Conservation (phyloP, 2,113 vertebrate species). For the Nansenia antarctica region DNA sequence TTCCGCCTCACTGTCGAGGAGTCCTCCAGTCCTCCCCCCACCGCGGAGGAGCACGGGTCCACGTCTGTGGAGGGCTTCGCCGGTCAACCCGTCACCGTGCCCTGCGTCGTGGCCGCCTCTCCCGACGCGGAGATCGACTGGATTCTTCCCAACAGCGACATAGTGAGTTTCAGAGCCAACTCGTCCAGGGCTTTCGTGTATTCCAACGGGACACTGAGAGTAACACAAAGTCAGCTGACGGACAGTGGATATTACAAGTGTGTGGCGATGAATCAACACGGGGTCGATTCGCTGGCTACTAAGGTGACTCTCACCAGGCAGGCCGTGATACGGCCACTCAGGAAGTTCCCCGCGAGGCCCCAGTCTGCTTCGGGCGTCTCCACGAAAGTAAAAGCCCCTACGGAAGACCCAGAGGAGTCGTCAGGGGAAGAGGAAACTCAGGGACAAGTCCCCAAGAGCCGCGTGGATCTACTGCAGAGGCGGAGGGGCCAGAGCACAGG, state of each 20-base stretch:
- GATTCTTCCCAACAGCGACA: constrained; percentile 79
- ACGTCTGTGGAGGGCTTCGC: constrained; percentile 59
- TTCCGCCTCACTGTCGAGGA: constrained; percentile 80
- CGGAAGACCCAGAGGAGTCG: constrained; percentile 71
- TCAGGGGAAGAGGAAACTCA: constrained; percentile 70
- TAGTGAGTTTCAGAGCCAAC: constrained; percentile 70
- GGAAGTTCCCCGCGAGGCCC: constrained; percentile 69
- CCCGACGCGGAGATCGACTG: constrained; percentile 86
- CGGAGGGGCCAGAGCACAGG: constrained; percentile 30
- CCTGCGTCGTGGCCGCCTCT: constrained; percentile 71
- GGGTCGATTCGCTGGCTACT: constrained; percentile 76
- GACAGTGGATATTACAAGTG: constrained; percentile 88
- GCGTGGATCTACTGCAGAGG: constrained; percentile 2
- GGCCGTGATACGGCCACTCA: constrained; percentile 59
- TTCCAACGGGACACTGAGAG: constrained; percentile 78
- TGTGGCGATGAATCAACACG: constrained; percentile 83
- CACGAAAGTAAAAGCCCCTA: constrained; percentile 59
- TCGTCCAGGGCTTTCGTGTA: constrained; percentile 66
- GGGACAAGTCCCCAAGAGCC: constrained; percentile 18
- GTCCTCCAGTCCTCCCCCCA: constrained; percentile 51
- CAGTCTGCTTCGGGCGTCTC: constrained; percentile 69
- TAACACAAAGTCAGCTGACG: constrained; percentile 66
- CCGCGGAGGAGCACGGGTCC: constrained; percentile 49
- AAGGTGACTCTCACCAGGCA: constrained; percentile 70
- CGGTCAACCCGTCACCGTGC: constrained; percentile 72